Evolutionary conservation across 2,113 vertebrate genomes (phyloP).

Genomic region (Pimephales promelas): DNA sequence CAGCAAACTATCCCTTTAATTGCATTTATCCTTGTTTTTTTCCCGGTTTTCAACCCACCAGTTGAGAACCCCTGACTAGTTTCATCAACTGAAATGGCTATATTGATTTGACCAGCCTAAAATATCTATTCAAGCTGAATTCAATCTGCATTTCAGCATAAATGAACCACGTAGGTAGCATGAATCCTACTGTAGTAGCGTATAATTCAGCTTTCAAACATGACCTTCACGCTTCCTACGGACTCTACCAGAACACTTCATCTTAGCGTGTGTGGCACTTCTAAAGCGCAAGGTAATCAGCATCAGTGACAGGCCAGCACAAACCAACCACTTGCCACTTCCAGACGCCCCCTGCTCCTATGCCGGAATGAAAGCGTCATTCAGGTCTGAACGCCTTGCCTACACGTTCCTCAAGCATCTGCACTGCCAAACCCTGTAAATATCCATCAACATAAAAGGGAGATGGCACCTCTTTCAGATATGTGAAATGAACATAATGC

Average conservation of each 20-base stretch:
- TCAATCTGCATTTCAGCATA: background rate
- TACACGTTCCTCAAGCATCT: background rate
- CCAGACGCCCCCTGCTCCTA: constrained; percentile 8
- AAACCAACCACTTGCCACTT: constrained; percentile 17
- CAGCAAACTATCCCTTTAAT: background rate
- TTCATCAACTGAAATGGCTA: background rate
- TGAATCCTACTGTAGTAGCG: background rate
- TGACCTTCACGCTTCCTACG: constrained; percentile 17
- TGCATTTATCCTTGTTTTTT: background rate
- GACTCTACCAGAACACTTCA: background rate
- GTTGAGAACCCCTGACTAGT: background rate
- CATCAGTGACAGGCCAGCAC: constrained; percentile 4
- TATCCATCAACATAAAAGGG: constrained; percentile 19
- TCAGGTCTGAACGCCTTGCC: background rate
- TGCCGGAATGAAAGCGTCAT: constrained; percentile 1
- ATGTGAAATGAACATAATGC: background rate
- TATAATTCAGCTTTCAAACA: constrained; percentile 12
- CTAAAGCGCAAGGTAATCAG: background rate
- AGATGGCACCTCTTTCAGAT: background rate
- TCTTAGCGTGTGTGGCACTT: background rate
- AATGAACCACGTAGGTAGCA: constrained; percentile 6
- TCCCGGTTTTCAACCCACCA: background rate
- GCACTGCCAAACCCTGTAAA: background rate
- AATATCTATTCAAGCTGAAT: background rate
- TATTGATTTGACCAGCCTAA: background rate